phyloP scores from a whole-genome alignment of 2,113 vertebrate genomes.

The Rhea americana region DNA sequence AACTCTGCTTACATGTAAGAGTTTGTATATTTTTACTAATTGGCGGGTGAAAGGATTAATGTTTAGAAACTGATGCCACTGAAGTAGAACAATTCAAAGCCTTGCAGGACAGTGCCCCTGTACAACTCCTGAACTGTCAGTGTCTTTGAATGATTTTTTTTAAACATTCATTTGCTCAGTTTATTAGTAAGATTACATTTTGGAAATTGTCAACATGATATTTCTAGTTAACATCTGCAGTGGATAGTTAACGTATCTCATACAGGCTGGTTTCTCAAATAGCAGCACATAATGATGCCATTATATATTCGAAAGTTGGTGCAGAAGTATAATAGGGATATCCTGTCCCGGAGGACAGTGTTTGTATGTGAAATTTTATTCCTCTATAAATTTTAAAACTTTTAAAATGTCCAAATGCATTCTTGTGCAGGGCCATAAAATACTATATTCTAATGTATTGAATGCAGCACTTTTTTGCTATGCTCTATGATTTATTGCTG shows the following conservation, averaged over 20 bases:
- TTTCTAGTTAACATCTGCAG: not conserved
- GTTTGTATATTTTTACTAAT: not conserved
- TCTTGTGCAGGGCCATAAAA: not conserved
- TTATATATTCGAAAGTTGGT: not conserved
- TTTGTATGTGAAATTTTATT: not conserved
- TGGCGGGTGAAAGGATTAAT: not conserved
- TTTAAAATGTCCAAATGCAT: not conserved
- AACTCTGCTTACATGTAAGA: not conserved
- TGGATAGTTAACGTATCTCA: not conserved
- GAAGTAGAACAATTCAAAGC: not conserved
- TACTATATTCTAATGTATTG: not conserved
- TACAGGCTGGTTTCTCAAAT: not conserved
- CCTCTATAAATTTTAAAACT: not conserved
- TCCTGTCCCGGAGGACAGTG: not conserved
- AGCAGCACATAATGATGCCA: not conserved
- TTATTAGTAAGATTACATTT: not conserved
- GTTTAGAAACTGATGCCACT: not conserved
- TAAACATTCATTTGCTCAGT: not conserved
- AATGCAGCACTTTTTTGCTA: not conserved
- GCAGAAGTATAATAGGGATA: not conserved
- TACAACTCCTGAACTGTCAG: not conserved
- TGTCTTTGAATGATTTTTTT: not conserved
- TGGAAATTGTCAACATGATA: not conserved
- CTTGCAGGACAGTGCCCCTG: too few relatives aligned
- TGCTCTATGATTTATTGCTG: not conserved